phyloP scores from a whole-genome alignment of 2,113 vertebrate species.

The Macheiramphus alcinus region DNA sequence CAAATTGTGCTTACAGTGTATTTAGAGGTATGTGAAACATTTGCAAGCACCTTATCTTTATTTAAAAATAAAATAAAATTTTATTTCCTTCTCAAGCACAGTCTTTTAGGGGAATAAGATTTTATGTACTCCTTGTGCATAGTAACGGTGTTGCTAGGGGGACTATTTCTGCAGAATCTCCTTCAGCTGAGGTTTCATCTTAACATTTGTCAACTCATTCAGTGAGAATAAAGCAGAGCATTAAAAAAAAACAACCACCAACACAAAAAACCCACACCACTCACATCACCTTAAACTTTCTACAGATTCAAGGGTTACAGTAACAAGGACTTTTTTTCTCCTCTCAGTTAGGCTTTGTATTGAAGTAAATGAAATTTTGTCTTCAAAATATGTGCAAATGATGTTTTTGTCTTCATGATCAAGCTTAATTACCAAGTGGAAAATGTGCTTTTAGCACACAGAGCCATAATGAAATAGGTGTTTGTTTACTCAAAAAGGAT shows the following conservation, averaged over 20 bases:
- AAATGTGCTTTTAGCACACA: neutral
- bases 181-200: slow-evolving; percentile 14
- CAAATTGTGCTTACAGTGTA: neutral
- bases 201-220: neutral
- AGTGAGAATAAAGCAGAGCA: neutral
- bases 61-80: slow-evolving; percentile 7
- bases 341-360: neutral
- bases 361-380: neutral
- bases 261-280: neutral
- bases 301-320: neutral
- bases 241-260: neutral
- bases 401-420: neutral
- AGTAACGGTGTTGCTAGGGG: slow-evolving; percentile 46
- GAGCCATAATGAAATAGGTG: neutral
- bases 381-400: neutral
- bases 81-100: neutral
- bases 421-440: neutral
- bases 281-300: neutral
- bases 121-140: slow-evolving; percentile 4
- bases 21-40: neutral
- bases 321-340: neutral
- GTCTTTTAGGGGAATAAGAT: neutral
- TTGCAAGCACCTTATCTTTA: slow-evolving; percentile 17
- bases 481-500: neutral
- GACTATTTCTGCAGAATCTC: neutral